Base-by-base conservation (phyloP, 2,797 vertebrate species). In the Buceros bicornis region DNA sequence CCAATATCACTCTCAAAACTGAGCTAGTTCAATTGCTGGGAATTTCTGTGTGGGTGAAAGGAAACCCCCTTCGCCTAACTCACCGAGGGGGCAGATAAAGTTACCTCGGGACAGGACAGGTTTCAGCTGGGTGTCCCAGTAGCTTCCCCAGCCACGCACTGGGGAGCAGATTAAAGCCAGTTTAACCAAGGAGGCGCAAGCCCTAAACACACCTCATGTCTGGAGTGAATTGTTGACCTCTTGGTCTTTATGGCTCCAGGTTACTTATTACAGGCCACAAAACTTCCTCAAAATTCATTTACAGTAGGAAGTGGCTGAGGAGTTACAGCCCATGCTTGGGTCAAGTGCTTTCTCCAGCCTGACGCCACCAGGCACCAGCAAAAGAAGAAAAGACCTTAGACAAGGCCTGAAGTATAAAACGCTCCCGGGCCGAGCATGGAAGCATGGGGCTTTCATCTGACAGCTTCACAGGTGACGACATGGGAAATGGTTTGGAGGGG, bases 361-460 rank as follows among this genome's bases (percentile, higher is more conserved):
- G 73, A 50, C 65, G 56, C 26, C 8, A 28, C 1, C 4, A 74
- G 20, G 48, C 9, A 62, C 29, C 31, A 11, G 21, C 5, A 28
- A 61, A n/a, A 66, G 24, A 47, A 66, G 14, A 29, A 33, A 79
- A 1, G 1, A 25, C 33, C 61, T 48, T 19, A 56, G 56, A 14
- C 51, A 66, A 45, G 7, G 47, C 58, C 0, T 25, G 14, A 72
- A 45, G 19, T 28, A 48, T 8, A 73, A 66, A 80, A 24, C 4
- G 31, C 21, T n/a, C 25, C 43, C 11, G 1, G 4, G 56, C 3
- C 1, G 1, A 37, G 26, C 33, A 33, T 33, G 62, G 24, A 9
- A 33, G 25, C 6, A 51, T 0, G 10, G 35, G 0, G 4, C 29
- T 14, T 20, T 77, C 53, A 54, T 16, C 69, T 51, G 65, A 19